phyloP scores from a whole-genome alignment of 2,113 vertebrate genomes.

The Geothlypis trichas region DNA sequence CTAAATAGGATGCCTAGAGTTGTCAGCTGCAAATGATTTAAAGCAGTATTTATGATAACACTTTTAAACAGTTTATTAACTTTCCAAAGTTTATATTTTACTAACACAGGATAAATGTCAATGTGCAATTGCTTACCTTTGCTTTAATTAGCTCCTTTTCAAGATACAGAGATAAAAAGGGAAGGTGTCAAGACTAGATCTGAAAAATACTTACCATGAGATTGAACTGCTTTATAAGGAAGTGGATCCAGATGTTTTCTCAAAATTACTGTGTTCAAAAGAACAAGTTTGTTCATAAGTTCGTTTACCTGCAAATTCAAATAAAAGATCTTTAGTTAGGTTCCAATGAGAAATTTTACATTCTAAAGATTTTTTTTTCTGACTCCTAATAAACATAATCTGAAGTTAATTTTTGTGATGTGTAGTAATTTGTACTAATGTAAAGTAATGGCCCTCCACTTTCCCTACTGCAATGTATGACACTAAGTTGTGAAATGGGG shows the following conservation, averaged over 20 bases:
- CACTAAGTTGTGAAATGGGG: background rate
- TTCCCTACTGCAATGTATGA: background rate
- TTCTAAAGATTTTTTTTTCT: background rate
- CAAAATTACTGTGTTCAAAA: conserved; percentile 83
- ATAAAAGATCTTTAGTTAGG: background rate
- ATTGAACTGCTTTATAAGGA: conserved; percentile 84
- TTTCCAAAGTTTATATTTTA: background rate
- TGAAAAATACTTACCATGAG: conserved; percentile 80
- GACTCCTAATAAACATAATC: background rate
- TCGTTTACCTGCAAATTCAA: conserved; percentile 81
- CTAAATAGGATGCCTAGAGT: background rate
- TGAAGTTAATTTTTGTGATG: background rate
- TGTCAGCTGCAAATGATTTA: background rate
- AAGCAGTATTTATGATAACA: background rate
- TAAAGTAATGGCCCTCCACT: background rate
- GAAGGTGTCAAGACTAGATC: background rate
- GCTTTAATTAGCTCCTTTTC: background rate
- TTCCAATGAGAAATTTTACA: background rate
- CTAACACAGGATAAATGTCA: background rate
- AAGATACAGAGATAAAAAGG: conserved; percentile 3
- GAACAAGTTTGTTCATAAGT: conserved; percentile 83
- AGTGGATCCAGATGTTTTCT: conserved; percentile 85
- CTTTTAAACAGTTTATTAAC: background rate
- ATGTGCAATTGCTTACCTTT: background rate
- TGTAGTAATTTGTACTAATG: background rate